phyloP scores from a whole-genome alignment of 2,797 vertebrate genomes.

The Lepidocolaptes lacrymiger region DNA sequence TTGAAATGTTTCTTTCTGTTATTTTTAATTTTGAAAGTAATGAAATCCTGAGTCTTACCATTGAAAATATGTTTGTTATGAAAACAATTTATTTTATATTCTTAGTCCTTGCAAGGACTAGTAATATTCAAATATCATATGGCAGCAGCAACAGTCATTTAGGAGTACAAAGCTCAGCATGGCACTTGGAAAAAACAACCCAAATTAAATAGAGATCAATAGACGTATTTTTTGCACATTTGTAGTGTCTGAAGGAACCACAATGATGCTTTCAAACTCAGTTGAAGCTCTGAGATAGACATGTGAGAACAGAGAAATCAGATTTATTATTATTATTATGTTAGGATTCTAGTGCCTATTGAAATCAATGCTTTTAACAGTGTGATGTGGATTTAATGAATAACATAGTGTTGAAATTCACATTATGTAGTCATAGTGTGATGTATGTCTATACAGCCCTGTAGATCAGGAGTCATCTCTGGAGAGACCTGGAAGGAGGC shows the following conservation, averaged over 20 bases:
- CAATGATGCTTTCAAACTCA: neutral
- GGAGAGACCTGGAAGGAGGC: neutral
- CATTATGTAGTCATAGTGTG: neutral
- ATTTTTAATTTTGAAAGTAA: neutral
- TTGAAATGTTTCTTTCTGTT: neutral
- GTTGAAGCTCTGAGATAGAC: neutral
- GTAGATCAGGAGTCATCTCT: neutral
- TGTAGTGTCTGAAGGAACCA: neutral
- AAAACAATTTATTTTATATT: neutral
- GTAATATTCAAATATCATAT: neutral
- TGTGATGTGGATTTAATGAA: neutral
- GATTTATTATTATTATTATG: neutral
- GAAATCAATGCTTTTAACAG: neutral
- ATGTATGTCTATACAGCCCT: neutral
- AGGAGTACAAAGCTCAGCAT: neutral
- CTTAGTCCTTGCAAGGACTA: neutral
- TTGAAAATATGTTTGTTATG: neutral
- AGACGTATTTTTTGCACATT: neutral
- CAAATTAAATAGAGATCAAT: neutral
- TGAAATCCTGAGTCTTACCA: neutral
- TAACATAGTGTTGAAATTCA: neutral
- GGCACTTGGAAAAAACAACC: neutral
- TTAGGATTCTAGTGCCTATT: neutral
- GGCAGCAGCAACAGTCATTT: neutral
- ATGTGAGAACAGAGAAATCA: neutral